These are phyloP conservation scores for Neogale vison DNA, from an alignment of 2,113 vertebrate species.

Conservation along the genomic window DNA sequence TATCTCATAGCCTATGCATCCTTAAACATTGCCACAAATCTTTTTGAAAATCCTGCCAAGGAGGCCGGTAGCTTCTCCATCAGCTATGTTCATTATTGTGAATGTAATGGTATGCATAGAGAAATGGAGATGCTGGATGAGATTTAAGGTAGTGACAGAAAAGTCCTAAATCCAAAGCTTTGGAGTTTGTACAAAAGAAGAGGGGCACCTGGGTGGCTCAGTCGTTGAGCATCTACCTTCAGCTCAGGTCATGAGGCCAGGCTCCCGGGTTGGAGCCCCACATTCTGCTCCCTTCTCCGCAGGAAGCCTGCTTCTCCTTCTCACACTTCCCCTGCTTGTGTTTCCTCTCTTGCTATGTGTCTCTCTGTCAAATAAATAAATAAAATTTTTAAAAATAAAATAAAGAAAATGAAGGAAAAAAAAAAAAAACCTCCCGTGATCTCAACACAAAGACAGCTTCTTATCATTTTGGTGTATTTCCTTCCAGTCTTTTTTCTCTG, in stretches of 20 bases:
- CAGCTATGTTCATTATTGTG: not conserved
- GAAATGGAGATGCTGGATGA: not conserved
- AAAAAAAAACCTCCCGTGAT: not conserved
- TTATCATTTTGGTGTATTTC: conserved; percentile 29
- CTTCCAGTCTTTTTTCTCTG: conserved; percentile 30
- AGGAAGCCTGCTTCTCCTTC: too few species aligned
- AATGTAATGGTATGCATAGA: not conserved
- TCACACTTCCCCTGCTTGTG: too few species aligned
- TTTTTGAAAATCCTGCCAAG: not conserved
- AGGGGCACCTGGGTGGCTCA: too few species aligned
- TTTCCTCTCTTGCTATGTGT: too few species aligned
- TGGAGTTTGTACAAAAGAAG: not conserved
- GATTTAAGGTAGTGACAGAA: not conserved
- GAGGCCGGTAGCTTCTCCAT: not conserved
- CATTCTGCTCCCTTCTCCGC: too few species aligned
- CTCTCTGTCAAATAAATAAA: too few species aligned
- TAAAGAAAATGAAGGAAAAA: not conserved
- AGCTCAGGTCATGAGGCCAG: too few species aligned
- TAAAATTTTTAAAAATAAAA: too few species aligned
- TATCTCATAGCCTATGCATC: not conserved
- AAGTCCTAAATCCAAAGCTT: not conserved
- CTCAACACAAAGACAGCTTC: not conserved
- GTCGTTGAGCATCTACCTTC: too few species aligned
- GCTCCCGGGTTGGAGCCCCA: too few species aligned
- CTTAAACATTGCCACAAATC: not conserved